Conservation (phyloP, 2,797 vertebrate genomes). For the Esox lucius region DNA sequence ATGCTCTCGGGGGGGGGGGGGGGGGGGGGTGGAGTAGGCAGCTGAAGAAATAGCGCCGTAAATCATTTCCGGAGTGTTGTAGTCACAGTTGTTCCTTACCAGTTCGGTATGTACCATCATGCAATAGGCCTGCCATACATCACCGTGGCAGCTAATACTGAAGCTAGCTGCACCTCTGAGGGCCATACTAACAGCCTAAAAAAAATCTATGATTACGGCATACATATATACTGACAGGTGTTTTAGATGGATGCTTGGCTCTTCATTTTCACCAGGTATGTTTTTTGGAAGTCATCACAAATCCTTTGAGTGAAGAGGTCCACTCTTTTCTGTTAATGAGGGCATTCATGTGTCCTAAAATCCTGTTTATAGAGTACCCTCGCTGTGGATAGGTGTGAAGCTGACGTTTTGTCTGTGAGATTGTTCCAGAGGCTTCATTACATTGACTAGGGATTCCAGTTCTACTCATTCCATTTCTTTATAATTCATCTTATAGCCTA, state of each 20-base stretch:
- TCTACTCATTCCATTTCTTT: no score
- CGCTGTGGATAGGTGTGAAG: slow-evolving; percentile 21
- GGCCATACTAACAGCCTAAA: slow-evolving; percentile 2
- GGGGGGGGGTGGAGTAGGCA: slow-evolving; percentile 11
- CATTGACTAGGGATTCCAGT: not conserved
- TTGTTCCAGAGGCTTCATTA: slow-evolving; percentile 40
- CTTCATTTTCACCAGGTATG: not conserved
- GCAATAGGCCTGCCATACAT: slow-evolving; percentile 28
- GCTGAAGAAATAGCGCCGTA: slow-evolving; percentile 50
- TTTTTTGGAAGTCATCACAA: slow-evolving; percentile 2
- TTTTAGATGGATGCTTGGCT: not conserved
- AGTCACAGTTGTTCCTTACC: slow-evolving; percentile 20
- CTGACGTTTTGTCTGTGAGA: slow-evolving; percentile 35
- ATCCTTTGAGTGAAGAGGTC: slow-evolving; percentile 31
- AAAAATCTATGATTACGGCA: not conserved
- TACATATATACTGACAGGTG: slow-evolving; percentile 12
- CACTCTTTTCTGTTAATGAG: slow-evolving; percentile 33
- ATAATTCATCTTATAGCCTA: no score
- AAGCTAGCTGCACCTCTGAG: slow-evolving; percentile 8
- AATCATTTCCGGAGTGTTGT: slow-evolving; percentile 43
- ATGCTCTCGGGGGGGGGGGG: slow-evolving; percentile 3
- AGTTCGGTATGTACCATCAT: not conserved
- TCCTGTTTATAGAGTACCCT: slow-evolving; percentile 30
- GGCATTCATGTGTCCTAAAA: slow-evolving; percentile 48
- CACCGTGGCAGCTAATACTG: slow-evolving; percentile 12